Evolutionary conservation across 35 echinoderm and acorn worm genomes (phyloP), one percentile per base, ranked within the genome.

Genomic region (Nesometra sesokonis): DNA sequence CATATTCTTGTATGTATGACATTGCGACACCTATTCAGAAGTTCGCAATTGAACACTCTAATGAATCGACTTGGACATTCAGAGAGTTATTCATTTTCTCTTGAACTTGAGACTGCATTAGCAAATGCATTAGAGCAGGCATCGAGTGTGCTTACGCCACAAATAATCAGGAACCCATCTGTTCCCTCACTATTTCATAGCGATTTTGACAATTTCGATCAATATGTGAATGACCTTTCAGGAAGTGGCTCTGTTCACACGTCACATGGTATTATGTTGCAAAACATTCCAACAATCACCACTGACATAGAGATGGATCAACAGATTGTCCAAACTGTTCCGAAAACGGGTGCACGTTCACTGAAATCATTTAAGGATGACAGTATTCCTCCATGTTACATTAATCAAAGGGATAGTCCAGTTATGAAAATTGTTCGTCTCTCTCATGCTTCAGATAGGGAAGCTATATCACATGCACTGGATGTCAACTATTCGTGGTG

Each of bases 151-250:
- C 23, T 78, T 3, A 8, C 27, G 4, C 4, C 9, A 8, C 32
- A 32, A 8, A 29, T 30, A 8, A 78, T 78, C 23, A 8, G 27
- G 5, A 78, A 32, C 9, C 32, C 27, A 78, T 33, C 30, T 1
- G 35, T 33, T 17, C 31, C 76, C 30, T 80, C 89, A 35, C 13
- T 86, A 27, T 95, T 95, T 52, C 89, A 95, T 39, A 83, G 77
- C 21, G 93, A 95, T 30, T 91, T 90, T 88, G 85, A 94, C 30
- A 88, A 94, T 76, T 91, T 94, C 77, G 89, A 94, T 46, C 19
- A 85, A 31, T 80, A 32, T 13, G 32, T 80, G 13, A 80, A 80
- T 36, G 3, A 0, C 3, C 0, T 90, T 0, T 39, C 36, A 31
- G 89, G 80, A 46, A 34, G 46, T 32, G 82, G 81, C 19, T 90